Evolutionary conservation across 2,888 invertebrate species (phyloP), one percentile per base, ranked within the genome.

Genomic region (Eupithecia dodoneata): DNA sequence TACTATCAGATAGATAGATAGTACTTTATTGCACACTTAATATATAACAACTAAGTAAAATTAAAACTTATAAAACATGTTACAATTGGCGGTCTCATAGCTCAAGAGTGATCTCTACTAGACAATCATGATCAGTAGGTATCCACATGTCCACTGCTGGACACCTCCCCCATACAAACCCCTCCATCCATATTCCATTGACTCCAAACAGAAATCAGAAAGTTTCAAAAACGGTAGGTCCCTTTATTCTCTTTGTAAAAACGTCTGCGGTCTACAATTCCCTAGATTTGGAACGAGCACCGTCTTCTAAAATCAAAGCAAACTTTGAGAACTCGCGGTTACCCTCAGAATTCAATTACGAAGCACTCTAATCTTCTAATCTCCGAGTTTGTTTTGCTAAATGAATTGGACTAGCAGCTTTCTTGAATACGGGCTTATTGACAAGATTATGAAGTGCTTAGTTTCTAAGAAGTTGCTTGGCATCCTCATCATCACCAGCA

Each of bases 341-440:
- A 47, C 70, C 47, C 70, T 47, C 70, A 70, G 47, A 49, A 70
- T 70, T 70, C 45, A 70, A 70, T 70, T 70, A 70, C 12, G 30
- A 47, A 70, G 18, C 70, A 70, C 70, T 47, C 47, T 45, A 67
- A 42, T 42, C n/a, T 13, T 15, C 44, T 69, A 18, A 70, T 30
- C 70, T 12, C 18, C 2, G 18, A 47, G 70, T 45, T 70, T 49
- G 47, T 47, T 70, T n/a, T 45, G 18, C 4, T 47, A 70, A 45
- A 47, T 70, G 42, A 45, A 45, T 66, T 66, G 66, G 66, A 42
- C 13, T 7, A 66, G 66, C 66, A 18, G 63, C 63, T 59, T 30
- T 30, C 30, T 63, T 63, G 18, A 63, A 63, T 63, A 18, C 18
- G 10, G 59, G 18, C 15, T 63, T 63, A 63, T 30, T 63, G 63